Evolutionary conservation across 1,140 invertebrate species (phyloP).

Genomic region (Lasaia peninsularis): DNA sequence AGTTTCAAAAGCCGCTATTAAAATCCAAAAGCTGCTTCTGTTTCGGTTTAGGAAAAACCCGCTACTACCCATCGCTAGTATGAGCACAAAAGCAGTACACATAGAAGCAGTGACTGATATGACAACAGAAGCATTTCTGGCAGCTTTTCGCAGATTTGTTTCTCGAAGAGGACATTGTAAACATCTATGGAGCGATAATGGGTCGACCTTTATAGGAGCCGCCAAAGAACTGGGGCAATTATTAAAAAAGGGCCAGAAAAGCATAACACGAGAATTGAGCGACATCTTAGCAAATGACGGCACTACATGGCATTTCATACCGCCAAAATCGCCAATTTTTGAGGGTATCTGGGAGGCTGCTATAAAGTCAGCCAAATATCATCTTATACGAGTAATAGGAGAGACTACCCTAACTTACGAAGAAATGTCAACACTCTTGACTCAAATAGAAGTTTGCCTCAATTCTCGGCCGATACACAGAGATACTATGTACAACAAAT

Average conservation of each 20-base stretch:
- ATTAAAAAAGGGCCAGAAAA: constrained; percentile 2
- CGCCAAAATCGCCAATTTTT: constrained; percentile 22
- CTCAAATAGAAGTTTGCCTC: constrained; percentile 31
- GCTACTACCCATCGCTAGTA: too few species aligned
- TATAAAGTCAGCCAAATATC: constrained; percentile 31
- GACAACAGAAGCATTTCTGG: too few species aligned
- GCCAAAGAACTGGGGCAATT: constrained; percentile 16
- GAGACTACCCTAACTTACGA: constrained; percentile 30
- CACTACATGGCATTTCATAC: constrained; percentile 27
- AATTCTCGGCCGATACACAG: constrained; percentile 29
- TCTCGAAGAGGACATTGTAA: constrained; percentile 9
- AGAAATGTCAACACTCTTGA: constrained; percentile 29
- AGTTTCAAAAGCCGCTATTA: too few species aligned
- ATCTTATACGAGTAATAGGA: constrained; percentile 26
- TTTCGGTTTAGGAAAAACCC: too few species aligned
- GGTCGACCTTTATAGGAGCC: constrained; percentile 18
- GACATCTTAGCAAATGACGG: constrained; percentile 11
- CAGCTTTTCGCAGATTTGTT: too few species aligned
- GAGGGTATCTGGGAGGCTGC: constrained; percentile 31
- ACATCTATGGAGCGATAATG: constrained; percentile 21
- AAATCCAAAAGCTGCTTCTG: too few species aligned
- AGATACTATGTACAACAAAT: constrained; percentile 13
- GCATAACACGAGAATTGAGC: too few species aligned
- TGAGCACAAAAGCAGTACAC: constrained; percentile 20
- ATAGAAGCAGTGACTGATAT: constrained; percentile 21